phyloP scores from a whole-genome alignment of 2,888 invertebrate species.

The Lottia gigantea region DNA sequence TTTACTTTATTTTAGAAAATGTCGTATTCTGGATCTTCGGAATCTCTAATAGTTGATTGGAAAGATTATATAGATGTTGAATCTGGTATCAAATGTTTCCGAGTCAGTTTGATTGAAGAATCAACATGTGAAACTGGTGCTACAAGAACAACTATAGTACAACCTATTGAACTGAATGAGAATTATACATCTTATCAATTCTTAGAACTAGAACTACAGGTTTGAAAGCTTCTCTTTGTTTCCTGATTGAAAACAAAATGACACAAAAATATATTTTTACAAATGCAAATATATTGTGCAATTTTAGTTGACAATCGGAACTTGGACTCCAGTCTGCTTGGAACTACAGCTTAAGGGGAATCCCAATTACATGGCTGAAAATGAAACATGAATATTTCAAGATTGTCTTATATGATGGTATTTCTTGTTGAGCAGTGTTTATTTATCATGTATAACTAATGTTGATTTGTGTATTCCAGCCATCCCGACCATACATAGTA shows the following conservation, averaged over 20 bases:
- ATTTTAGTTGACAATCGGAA: too few relatives aligned
- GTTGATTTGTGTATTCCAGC: neutral
- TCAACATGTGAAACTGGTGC: constrained; percentile 11
- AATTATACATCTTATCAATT: constrained; percentile 30
- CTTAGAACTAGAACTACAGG: constrained; percentile 26
- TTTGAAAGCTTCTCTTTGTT: constrained; percentile 3
- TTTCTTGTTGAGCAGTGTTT: too few relatives aligned
- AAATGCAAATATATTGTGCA: too few relatives aligned
- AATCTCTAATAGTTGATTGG: constrained; percentile 18
- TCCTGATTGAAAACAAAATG: too few relatives aligned
- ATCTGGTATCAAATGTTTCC: constrained; percentile 19
- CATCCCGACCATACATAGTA: constrained; percentile 28
- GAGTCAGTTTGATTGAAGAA: constrained; percentile 6
- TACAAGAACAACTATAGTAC: constrained; percentile 2
- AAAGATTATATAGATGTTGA: constrained; percentile 17
- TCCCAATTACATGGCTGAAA: too few relatives aligned
- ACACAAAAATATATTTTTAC: too few relatives aligned
- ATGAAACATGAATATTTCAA: too few relatives aligned
- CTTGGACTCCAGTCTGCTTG: too few relatives aligned
- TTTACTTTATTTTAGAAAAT: constrained; percentile 17
- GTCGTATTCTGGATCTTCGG: constrained; percentile 5
- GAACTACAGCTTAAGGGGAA: too few relatives aligned
- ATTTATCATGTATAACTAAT: too few relatives aligned
- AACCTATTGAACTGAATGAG: constrained; percentile 23
- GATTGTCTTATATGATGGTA: too few relatives aligned